Evolutionary conservation across 2,113 vertebrate genomes (phyloP).

Genomic region (Hippolais icterina): DNA sequence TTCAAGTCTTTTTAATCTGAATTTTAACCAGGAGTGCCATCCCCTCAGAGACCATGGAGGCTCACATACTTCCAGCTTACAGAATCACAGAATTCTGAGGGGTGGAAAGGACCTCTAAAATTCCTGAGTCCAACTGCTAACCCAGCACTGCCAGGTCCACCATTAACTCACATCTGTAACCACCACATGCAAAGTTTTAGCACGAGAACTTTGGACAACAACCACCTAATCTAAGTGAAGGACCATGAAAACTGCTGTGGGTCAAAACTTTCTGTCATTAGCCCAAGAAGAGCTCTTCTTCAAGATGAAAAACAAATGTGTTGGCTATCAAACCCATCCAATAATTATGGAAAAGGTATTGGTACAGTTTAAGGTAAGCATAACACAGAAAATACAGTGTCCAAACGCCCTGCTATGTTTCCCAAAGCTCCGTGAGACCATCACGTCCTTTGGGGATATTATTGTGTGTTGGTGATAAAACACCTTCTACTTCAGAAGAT

Average conservation of each 20-base stretch:
- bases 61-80: fast-evolving
- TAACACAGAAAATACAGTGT: background rate
- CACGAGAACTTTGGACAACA: fast-evolving
- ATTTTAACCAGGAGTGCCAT: fast-evolving
- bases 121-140: background rate
- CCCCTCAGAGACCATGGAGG: fast-evolving
- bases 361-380: background rate
- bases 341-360: background rate
- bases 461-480: background rate
- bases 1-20: background rate
- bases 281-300: background rate
- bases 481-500: background rate
- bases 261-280: background rate
- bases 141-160: background rate
- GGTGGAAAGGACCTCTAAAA: background rate
- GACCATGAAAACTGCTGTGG: background rate
- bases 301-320: fast-evolving
- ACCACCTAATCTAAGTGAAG: background rate
- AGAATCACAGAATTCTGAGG: background rate
- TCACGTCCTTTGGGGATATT: background rate
- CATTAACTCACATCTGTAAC: background rate
- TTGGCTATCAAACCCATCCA: background rate
- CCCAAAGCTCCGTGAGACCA: fast-evolving
- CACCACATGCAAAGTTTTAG: background rate
- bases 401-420: background rate